These are phyloP conservation scores for Megaleporinus macrocephalus DNA, from an alignment of 2,113 vertebrate species.

Conservation along the genomic window DNA sequence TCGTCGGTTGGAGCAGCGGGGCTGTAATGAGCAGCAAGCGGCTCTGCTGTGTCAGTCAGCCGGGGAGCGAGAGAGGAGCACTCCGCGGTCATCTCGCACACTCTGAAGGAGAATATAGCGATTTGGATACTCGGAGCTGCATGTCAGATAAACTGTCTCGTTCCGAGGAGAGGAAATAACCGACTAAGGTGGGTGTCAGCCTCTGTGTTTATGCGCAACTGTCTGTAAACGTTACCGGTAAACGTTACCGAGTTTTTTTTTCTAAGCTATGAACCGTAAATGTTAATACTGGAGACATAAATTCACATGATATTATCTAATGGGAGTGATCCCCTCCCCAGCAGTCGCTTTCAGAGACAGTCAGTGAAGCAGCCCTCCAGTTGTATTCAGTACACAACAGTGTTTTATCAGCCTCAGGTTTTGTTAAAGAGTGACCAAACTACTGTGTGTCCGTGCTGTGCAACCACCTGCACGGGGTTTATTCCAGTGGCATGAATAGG, in stretches of 20 bases:
- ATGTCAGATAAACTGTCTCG: background rate
- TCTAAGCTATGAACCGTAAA: background rate
- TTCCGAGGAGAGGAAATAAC: background rate
- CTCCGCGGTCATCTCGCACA: slow-evolving; percentile 5
- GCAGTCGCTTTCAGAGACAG: slow-evolving; percentile 44
- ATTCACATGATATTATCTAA: slow-evolving; percentile 15
- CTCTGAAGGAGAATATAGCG: background rate
- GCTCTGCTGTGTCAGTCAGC: slow-evolving; percentile 22
- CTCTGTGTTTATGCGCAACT: background rate
- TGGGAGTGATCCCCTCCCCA: slow-evolving; percentile 22
- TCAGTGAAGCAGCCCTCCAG: background rate
- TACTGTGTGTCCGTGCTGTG: background rate
- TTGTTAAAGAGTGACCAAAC: slow-evolving; percentile 29
- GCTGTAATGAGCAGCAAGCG: slow-evolving; percentile 44
- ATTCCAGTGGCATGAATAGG: slow-evolving; percentile 12
- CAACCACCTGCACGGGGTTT: slow-evolving; percentile 19
- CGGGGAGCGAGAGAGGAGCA: slow-evolving; percentile 36
- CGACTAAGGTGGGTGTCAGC: slow-evolving; percentile 34
- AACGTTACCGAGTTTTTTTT: background rate
- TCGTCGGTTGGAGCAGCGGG: slow-evolving; percentile 38
- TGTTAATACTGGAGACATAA: slow-evolving; percentile 19
- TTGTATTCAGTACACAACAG: background rate
- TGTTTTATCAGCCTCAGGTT: background rate
- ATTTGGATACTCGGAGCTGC: slow-evolving; percentile 6
- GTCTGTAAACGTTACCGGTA: background rate